phyloP scores from a whole-genome alignment of 2,888 invertebrate genomes.

The Dromius quadrimaculatus region DNA sequence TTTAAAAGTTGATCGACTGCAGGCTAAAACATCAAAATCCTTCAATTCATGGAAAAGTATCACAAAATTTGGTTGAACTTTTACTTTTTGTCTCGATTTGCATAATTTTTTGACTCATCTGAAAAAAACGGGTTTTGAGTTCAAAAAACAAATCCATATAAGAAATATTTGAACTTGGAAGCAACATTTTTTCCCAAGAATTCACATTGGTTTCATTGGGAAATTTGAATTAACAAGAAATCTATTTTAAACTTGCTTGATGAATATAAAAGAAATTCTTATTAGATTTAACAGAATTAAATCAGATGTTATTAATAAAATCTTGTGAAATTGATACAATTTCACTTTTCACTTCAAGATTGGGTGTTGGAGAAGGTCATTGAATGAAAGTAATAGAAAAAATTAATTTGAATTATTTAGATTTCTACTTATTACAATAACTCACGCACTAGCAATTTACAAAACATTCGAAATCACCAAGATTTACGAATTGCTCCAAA shows the following conservation, averaged over 20 bases:
- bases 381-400: too few relatives aligned
- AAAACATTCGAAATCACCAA: too few relatives aligned
- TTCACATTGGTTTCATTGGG: too few relatives aligned
- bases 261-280: not conserved
- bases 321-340: not conserved
- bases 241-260: constrained; percentile 9
- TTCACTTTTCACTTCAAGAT: constrained; percentile 31
- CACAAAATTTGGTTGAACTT: not conserved
- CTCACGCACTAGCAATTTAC: too few relatives aligned
- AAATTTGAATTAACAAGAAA: constrained; percentile 32
- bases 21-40: not conserved
- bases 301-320: not conserved
- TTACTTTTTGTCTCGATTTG: constrained; percentile 6
- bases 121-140: not conserved
- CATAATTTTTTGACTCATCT: not conserved
- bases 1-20: too few relatives aligned
- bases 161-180: too few relatives aligned
- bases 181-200: too few relatives aligned
- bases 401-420: too few relatives aligned
- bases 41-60: not conserved
- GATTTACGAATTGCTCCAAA: too few relatives aligned
- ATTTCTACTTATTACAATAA: too few relatives aligned
- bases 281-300: constrained; percentile 5
- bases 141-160: not conserved
- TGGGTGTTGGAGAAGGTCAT: constrained; percentile 5